phyloP scores from a whole-genome alignment of 2,888 invertebrate genomes.

The Anodontia alba region DNA sequence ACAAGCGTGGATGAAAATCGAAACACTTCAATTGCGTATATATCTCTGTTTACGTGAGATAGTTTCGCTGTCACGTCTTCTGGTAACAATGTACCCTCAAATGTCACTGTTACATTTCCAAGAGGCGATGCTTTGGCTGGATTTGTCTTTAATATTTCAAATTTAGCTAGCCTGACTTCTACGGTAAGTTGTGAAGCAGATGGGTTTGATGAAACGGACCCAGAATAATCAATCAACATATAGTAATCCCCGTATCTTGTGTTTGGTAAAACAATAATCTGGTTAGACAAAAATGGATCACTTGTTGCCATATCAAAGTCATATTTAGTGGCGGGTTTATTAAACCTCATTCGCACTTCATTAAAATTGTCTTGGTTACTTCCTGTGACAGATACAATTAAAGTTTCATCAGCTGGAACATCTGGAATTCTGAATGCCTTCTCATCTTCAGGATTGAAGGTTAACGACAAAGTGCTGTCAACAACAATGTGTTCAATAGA shows the following conservation, averaged over 20 bases:
- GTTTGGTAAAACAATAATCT: slow-evolving; percentile 30
- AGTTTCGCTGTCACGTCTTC: slow-evolving; percentile 25
- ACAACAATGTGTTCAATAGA: slow-evolving; percentile 2
- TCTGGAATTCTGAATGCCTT: slow-evolving; percentile 25
- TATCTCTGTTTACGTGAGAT: neutral
- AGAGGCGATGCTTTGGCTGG: slow-evolving; percentile 15
- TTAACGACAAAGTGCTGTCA: neutral
- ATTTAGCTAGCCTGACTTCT: slow-evolving; percentile 30
- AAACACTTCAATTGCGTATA: neutral
- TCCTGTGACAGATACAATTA: slow-evolving; percentile 30
- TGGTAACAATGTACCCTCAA: slow-evolving; percentile 41
- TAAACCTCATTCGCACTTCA: slow-evolving; percentile 28
- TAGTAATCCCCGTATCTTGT: slow-evolving; percentile 43
- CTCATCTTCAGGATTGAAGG: neutral
- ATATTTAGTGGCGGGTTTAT: slow-evolving; percentile 35
- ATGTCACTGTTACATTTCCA: slow-evolving; percentile 34
- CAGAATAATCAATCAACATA: slow-evolving; percentile 22
- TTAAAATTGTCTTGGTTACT: slow-evolving; percentile 21
- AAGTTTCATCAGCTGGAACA: slow-evolving; percentile 34
- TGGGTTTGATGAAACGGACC: neutral
- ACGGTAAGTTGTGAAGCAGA: slow-evolving; percentile 1
- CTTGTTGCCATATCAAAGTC: slow-evolving; percentile 35
- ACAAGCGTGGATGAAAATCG: slow-evolving; percentile 40
- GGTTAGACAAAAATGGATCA: slow-evolving; percentile 39
- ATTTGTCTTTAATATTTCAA: slow-evolving; percentile 40